Conservation (phyloP, 2,888 invertebrate species). For the Agrotis segetum region DNA sequence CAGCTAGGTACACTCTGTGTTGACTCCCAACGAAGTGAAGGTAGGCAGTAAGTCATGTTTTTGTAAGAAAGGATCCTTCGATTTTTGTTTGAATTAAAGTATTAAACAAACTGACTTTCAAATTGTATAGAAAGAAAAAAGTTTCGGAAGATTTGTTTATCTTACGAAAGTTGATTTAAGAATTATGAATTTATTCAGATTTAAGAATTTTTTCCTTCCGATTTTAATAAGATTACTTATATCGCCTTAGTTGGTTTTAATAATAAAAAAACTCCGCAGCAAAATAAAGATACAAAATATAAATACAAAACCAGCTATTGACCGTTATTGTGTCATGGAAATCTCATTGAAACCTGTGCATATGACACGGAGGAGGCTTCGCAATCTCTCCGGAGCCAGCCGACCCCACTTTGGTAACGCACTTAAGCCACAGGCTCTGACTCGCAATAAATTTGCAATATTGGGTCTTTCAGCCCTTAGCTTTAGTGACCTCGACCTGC, state of each 20-base stretch:
- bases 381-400: not conserved
- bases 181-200: too few species aligned
- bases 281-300: not conserved
- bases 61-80: conserved; percentile 2
- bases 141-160: not conserved
- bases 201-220: not conserved
- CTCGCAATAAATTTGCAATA: conserved; percentile 58
- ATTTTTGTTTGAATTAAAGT: not conserved
- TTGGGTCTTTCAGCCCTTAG: conserved; percentile 16
- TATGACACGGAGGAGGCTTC: conserved; percentile 35
- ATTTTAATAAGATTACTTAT: not conserved
- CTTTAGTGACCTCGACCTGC: conserved; percentile 18
- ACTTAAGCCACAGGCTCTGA: conserved; percentile 45
- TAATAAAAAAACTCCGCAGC: not conserved
- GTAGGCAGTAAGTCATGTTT: conserved; percentile 28
- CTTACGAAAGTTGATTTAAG: not conserved
- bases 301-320: not conserved
- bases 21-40: conserved; percentile 3
- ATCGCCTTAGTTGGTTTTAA: not conserved
- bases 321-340: not conserved
- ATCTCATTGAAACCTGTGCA: conserved; percentile 16
- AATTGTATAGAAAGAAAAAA: not conserved
- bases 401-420: conserved; percentile 53
- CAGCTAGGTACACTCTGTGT: conserved; percentile 21
- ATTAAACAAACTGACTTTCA: not conserved